Evolutionary conservation across 2,113 vertebrate genomes (phyloP).

Genomic region (Hemiscyllium ocellatum): DNA sequence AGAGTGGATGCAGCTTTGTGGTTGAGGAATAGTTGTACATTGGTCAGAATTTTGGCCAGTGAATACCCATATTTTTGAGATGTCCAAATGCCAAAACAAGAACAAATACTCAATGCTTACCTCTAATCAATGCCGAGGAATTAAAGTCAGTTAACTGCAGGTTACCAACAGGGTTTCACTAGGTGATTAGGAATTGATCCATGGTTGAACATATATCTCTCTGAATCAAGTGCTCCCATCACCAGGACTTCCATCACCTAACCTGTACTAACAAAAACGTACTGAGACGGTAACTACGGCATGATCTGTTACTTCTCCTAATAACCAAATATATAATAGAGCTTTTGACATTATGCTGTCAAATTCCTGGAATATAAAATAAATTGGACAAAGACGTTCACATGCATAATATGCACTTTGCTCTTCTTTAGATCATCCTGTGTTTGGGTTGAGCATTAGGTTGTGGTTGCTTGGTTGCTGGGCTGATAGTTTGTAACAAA

Average conservation of each 20-base stretch:
- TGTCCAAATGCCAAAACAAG: not conserved
- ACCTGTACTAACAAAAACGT: not conserved
- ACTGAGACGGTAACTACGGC: not conserved
- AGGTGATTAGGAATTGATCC: not conserved
- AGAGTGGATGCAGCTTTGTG: not conserved
- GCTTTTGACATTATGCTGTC: not conserved
- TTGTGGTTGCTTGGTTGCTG: not conserved
- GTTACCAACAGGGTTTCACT: not conserved
- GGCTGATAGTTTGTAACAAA: not conserved
- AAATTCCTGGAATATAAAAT: not conserved
- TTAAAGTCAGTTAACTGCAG: not conserved
- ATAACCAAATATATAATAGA: not conserved
- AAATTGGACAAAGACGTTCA: not conserved
- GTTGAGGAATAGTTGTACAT: not conserved
- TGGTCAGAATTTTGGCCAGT: not conserved
- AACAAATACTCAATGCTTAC: not conserved
- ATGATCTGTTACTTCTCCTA: not conserved
- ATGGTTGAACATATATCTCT: not conserved
- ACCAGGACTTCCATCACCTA: not conserved
- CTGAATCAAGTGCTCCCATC: conserved; percentile 9
- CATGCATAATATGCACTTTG: not conserved
- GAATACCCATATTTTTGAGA: not conserved
- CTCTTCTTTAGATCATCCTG: not conserved
- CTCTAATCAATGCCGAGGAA: not conserved
- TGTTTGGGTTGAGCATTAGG: no score